Conservation (phyloP, 2,797 vertebrate species). For the Malacoctenus gilli region DNA sequence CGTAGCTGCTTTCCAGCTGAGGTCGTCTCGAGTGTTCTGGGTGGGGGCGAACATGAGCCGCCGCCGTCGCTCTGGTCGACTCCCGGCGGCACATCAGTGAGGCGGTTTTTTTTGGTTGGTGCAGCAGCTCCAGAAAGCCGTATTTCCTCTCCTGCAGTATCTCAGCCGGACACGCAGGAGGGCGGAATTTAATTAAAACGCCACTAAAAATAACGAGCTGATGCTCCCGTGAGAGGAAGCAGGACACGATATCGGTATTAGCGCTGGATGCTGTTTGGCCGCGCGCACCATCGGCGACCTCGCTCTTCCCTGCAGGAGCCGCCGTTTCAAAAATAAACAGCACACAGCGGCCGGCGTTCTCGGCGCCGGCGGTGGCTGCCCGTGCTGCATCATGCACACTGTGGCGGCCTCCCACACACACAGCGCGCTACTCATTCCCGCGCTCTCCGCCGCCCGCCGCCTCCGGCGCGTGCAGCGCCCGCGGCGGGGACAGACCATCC, state of each 20-base stretch:
- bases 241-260: slow-evolving; percentile 12
- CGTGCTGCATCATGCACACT: slow-evolving; percentile 17
- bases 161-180: background rate
- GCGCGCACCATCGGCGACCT: slow-evolving; percentile 21
- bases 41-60: slow-evolving; percentile 16
- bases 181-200: background rate
- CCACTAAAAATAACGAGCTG: background rate
- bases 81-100: slow-evolving; percentile 8
- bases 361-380: background rate
- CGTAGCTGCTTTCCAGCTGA: slow-evolving; percentile 15
- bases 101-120: background rate
- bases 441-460: slow-evolving; percentile 16
- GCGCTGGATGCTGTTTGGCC: background rate
- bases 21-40: slow-evolving; percentile 30
- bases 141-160: background rate
- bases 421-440: slow-evolving; percentile 25
- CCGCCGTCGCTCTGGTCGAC: slow-evolving; percentile 24
- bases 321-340: slow-evolving; percentile 39
- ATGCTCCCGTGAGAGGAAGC: background rate
- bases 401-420: slow-evolving; percentile 28
- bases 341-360: slow-evolving; percentile 23
- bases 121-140: background rate
- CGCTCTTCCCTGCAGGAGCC: slow-evolving; percentile 28
- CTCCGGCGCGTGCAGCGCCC: slow-evolving; percentile 20
- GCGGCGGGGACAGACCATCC: slow-evolving; percentile 32